Conservation (phyloP, 2,888 invertebrate genomes). For the Meloe dianella region DNA sequence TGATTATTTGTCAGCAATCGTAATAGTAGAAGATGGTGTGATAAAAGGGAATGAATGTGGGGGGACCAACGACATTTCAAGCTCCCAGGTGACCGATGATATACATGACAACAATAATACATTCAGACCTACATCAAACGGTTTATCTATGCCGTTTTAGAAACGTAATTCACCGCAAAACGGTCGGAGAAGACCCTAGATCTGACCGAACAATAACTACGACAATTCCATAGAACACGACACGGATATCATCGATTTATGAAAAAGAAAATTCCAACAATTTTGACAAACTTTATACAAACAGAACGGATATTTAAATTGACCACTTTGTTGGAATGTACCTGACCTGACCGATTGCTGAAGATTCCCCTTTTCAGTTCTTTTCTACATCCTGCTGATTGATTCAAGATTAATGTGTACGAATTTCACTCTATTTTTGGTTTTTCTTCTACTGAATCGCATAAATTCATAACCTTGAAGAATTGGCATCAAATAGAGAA, state of each 20-base stretch:
- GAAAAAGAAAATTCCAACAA: no score
- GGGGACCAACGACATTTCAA: slow-evolving; percentile 38
- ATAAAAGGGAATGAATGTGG: slow-evolving; percentile 46
- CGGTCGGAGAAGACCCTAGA: neutral
- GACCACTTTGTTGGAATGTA: no score
- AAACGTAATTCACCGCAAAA: slow-evolving; percentile 42
- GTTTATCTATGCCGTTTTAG: slow-evolving; percentile 37
- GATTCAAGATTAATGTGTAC: no score
- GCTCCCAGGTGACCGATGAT: slow-evolving; percentile 46
- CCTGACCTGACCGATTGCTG: no score
- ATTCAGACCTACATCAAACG: slow-evolving; percentile 39
- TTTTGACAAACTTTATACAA: no score
- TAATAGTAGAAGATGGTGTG: slow-evolving; percentile 32
- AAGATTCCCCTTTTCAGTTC: no score
- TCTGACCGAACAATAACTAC: neutral
- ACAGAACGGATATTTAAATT: no score
- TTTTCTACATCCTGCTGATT: no score
- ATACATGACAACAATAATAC: slow-evolving; percentile 43
- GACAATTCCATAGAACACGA: neutral
- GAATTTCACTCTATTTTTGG: no score
- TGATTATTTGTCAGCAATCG: slow-evolving; percentile 52
- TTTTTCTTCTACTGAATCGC: neutral
- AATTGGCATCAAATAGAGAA: neutral
- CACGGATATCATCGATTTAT: neutral
- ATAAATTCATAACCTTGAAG: neutral